Evolutionary conservation across 2,888 invertebrate species (phyloP), one percentile per base, ranked within the genome.

Genomic region (Archips crataeganus): DNA sequence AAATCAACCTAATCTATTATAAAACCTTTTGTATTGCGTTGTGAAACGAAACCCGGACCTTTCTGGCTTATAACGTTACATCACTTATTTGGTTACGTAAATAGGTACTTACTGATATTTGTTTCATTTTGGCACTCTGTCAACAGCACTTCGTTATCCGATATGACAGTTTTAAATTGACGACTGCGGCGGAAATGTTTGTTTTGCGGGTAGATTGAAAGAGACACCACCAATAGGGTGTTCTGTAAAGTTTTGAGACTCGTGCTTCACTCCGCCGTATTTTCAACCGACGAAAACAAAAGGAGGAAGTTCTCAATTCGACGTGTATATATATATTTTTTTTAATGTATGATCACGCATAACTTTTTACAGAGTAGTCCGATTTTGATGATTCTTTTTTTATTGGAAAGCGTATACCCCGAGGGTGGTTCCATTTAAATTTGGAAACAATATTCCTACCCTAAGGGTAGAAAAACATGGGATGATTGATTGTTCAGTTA

Each of bases 81-180:
- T 63, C 67, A 67, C 39, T 45, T 45, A 13, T 36, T 49, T 42
- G 36, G 49, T 68, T 68, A 68, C 63, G 63, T 63, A 59, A 69
- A 60, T 64, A 68, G 13, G 39, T 39, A 65, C 74, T 74, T 45
- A 74, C 74, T 9, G 60, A 45, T 70, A 70, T 65, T 74, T 61
- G 60, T 74, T 74, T 70, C 74, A 74, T 74, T 70, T 61, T 70
- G 74, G 69, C 65, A 54, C 34, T 10, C n/a, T 32, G 45, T 65
- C 69, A 70, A 70, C 64, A 49, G 42, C 34, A 70, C 64, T 57
- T 54, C 51, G 69, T 65, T 51, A 57, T 59, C 9, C 54, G 63
- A 64, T 68, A 59, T 49, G 34, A 62, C 59, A 15, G 32, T 60
- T 60, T 60, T 60, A 60, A 60, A 60, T 60, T 36, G 60, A 60